Conservation (phyloP, 1,140 invertebrate species). For the Atta colombica region DNA sequence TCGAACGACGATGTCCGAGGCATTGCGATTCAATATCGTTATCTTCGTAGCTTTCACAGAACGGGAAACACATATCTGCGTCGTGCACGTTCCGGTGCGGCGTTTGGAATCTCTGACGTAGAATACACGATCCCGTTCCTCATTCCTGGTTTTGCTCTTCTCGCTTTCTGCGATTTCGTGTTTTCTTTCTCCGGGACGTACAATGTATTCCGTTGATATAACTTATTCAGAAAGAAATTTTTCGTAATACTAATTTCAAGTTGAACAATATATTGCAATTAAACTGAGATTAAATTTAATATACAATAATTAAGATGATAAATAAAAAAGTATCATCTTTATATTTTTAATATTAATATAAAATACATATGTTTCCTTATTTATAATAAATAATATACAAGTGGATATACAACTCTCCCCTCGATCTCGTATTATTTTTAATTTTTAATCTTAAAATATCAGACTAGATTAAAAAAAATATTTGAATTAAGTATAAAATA, state of each 20-base stretch:
- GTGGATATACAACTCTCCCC: too few species aligned
- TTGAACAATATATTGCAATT: not conserved
- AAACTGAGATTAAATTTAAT: not conserved
- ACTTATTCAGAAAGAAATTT: not conserved
- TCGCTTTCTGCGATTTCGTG: constrained; percentile 51
- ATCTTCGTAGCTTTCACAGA: constrained; percentile 73
- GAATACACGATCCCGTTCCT: constrained; percentile 39
- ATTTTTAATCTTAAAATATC: not conserved
- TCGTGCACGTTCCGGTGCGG: constrained; percentile 34
- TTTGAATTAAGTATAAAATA: not conserved
- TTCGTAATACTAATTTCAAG: not conserved
- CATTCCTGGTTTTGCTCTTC: not conserved
- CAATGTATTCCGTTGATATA: constrained; percentile 32
- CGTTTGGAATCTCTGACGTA: constrained; percentile 22
- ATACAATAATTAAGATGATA: not conserved
- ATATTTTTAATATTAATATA: not conserved
- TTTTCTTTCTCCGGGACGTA: constrained; percentile 14
- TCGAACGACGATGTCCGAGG: constrained; percentile 60
- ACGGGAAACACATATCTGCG: constrained; percentile 67
- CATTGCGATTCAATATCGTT: constrained; percentile 76
- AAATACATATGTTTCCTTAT: not conserved
- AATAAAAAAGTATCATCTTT: not conserved
- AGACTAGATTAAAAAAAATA: not conserved
- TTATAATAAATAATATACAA: not conserved
- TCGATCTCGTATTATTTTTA: not conserved